Base-by-base conservation (phyloP, 2,888 invertebrate genomes). In the Ornithoptera priamus region DNA sequence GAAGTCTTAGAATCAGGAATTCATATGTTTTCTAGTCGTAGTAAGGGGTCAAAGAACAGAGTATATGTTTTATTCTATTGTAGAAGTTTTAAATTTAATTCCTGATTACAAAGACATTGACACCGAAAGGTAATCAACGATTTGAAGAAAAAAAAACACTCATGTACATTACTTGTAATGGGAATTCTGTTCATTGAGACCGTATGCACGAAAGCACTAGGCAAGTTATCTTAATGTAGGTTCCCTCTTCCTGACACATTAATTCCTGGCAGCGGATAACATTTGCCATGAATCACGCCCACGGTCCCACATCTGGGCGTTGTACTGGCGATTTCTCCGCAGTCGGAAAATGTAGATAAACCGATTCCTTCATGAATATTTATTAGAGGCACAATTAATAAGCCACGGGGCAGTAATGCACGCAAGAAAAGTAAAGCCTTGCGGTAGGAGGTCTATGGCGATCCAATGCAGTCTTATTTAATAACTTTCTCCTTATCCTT, bases 231-330 rank as follows among this genome's bases (percentile, higher is more conserved):
- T 69, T 62, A 62, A 69, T 62, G 63, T 63, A 59, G 70, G 59
- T 63, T 69, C 59, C 66, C 66, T 46, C 66, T 70, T 62, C 69
- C 66, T 63, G 70, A 58, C 59, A 57, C 70, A 70, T 66, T 70
- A 67, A 66, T 66, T 70, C 70, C 58, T 58, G 24, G 59, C 66
- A 50, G 7, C 57, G 57, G 66, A 70, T 70, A 70, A 59, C 66
- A 59, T 66, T 66, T 58, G 69, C 66, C 66, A 36, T 66, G 66
- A 63, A 66, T 63, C 66, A 60, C 66, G 63, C 66, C 70, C 70
- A 70, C 69, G 62, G 12, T 61, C 56, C 62, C 60, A 62, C 68
- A 10, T 36, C 61, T 58, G 60, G 58, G 68, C 59, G 62, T 50
- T 39, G 50, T n/a, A 53, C 59, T 60, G 62, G 66, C 59, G 66